phyloP scores from a whole-genome alignment of 2,888 invertebrate species.

The Oscheius sp. region DNA sequence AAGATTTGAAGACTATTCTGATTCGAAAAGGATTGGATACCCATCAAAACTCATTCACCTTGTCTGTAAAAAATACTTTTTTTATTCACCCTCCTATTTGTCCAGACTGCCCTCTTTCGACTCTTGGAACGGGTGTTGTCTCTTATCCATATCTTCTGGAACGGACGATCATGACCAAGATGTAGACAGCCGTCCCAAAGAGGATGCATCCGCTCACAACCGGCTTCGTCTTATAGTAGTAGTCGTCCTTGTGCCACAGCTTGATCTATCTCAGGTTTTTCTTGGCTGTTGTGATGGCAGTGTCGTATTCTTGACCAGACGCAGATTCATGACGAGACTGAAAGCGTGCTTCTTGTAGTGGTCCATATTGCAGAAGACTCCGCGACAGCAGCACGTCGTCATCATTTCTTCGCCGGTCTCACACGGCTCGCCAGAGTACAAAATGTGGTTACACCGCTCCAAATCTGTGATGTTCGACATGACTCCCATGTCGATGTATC shows the following conservation, averaged over 20 bases:
- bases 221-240: neutral
- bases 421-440: neutral
- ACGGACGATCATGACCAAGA: neutral
- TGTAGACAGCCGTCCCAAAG: constrained; percentile 4
- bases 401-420: neutral
- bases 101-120: neutral
- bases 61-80: no score
- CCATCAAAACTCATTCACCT: no score
- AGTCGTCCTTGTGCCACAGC: constrained; percentile 8
- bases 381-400: neutral
- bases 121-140: neutral
- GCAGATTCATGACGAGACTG: neutral
- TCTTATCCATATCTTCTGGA: constrained; percentile 6
- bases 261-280: neutral
- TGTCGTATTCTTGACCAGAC: neutral
- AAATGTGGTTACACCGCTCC: neutral
- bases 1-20: no score
- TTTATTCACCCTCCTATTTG: no score
- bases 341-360: constrained; percentile 2
- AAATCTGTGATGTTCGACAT: neutral
- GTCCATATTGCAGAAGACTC: neutral
- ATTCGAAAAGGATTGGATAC: no score
- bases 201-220: neutral
- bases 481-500: no score
- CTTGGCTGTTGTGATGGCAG: neutral